Percentiles rank a stretch among this genome's conserved stretches.
Conservation (phyloP, 2,888 invertebrate species). For the Perizoma affinitatum region DNA sequence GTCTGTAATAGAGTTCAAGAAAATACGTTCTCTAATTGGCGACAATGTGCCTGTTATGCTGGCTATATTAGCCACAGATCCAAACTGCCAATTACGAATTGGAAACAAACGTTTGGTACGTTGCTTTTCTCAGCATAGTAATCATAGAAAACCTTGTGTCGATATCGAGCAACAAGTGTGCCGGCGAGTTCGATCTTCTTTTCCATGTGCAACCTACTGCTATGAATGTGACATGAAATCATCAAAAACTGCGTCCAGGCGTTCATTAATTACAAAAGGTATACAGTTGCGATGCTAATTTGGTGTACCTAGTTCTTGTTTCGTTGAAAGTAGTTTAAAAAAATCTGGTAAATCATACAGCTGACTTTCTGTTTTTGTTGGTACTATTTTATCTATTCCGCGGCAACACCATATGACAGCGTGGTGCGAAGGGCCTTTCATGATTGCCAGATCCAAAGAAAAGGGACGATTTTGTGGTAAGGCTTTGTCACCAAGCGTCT, state of each 20-base stretch:
- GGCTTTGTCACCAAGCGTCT: too few species aligned
- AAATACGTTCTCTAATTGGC: conserved; percentile 12
- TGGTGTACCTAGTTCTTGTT: conserved; percentile 1
- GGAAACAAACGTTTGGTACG: conserved; percentile 13
- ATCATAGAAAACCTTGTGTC: conserved; percentile 34
- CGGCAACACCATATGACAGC: conserved; percentile 48
- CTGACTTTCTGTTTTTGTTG: conserved; percentile 2
- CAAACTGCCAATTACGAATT: conserved; percentile 11
- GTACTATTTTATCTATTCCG: conserved; percentile 1
- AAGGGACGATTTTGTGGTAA: too few species aligned
- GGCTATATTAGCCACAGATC: conserved; percentile 15
- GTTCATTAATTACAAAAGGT: conserved; percentile 10
- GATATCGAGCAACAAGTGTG: conserved; percentile 31
- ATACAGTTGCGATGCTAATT: conserved; percentile 4
- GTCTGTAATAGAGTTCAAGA: conserved; percentile 11
- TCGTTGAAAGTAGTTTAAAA: conserved; percentile 1
- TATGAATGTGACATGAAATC: conserved; percentile 44
- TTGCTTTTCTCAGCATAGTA: conserved; percentile 14
- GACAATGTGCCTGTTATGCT: conserved; percentile 15
- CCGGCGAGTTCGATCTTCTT: conserved; percentile 36
- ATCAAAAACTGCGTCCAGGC: conserved; percentile 12
- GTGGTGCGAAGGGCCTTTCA: too few species aligned
- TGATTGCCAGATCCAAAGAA: too few species aligned
- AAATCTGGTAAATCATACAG: background rate
- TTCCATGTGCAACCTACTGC: conserved; percentile 51